Conservation (phyloP, 1,140 invertebrate species). For the Leptopilina boulardi region DNA sequence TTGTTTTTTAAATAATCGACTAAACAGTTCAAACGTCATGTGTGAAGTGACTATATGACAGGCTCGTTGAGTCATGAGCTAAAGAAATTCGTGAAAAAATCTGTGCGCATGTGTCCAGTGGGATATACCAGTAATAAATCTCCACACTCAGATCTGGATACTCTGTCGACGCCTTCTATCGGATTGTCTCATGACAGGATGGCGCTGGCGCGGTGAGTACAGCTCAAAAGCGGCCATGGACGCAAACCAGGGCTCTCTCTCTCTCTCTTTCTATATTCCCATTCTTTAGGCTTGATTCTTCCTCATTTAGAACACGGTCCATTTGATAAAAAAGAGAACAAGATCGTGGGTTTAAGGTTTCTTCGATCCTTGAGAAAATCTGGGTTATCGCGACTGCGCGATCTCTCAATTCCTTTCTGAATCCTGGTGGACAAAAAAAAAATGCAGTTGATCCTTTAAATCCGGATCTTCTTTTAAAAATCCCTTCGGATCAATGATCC, state of each 20-base stretch:
- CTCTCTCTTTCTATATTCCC: slow-evolving; percentile 37
- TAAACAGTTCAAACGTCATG: slow-evolving; percentile 57
- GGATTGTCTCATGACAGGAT: slow-evolving; percentile 80
- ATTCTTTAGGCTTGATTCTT: slow-evolving; percentile 37
- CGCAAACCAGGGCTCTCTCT: slow-evolving; percentile 34
- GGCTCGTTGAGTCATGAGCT: slow-evolving; percentile 54
- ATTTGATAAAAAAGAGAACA: neutral
- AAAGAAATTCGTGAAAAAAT: slow-evolving; percentile 56
- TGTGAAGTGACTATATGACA: slow-evolving; percentile 61
- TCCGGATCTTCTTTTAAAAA: no score
- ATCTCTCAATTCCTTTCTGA: neutral
- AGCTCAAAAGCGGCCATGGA: slow-evolving; percentile 54
- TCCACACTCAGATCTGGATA: slow-evolving; percentile 78
- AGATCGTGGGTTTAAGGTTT: neutral
- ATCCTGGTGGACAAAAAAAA: no score
- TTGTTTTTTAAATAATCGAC: slow-evolving; percentile 1
- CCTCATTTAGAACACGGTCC: neutral
- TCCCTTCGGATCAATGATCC: no score
- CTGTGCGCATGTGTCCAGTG: slow-evolving; percentile 75
- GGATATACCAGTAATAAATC: slow-evolving; percentile 71
- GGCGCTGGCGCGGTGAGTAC: slow-evolving; percentile 79
- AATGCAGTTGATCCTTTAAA: no score
- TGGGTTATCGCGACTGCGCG: slow-evolving; percentile 27
- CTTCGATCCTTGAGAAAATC: slow-evolving; percentile 22
- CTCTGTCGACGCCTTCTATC: slow-evolving; percentile 76